Base-by-base conservation (phyloP, 2,888 invertebrate genomes). In the Clusia tigrina region DNA sequence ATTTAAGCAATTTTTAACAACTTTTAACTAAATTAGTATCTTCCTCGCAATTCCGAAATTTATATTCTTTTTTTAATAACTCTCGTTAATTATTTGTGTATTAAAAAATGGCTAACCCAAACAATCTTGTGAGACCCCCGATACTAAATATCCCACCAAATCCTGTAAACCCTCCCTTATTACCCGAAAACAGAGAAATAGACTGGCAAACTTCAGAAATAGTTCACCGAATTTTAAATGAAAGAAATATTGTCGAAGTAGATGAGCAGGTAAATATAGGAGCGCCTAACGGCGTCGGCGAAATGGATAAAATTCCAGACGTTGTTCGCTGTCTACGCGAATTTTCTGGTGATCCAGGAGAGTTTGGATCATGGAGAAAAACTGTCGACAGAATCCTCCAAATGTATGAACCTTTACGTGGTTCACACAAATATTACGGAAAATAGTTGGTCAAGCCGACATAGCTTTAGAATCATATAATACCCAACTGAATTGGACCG, bases 321-420 rank as follows among this genome's bases (percentile, higher is more conserved):
- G 62, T 48, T 22, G 58, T 64, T 20, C 46, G 53, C 15, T 32
- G 59, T 22, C 26, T 66, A 22, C 20, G 56, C 26, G 62, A 66
- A 56, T 64, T 66, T 59, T 51, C 64, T 2, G 62, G 64, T 9
- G 46, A 54, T 15, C 26, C 57, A 26, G 60, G 61, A 20, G 60
- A 67, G n/a, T n/a, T n/a, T n/a, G n/a, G n/a, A n/a, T 66, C 59
- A 2, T 64, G 59, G 57, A 53, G 23, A n/a, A 61, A 60, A 26
- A 32, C 24, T 10, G 53, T 60, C 2, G 64, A 64, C 2, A 20
- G 60, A 2, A 61, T 64, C 17, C 37, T 64, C 18, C 9, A 59
- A 22, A 56, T 65, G 2, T 65, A 65, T n/a, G 56, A 66, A 58
- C 46, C 58, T 2, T 2, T 57, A 1, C 52, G 20, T 26, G 58